Conservation (phyloP, 2,113 vertebrate genomes). For the Pelvicachromis taeniatus region DNA sequence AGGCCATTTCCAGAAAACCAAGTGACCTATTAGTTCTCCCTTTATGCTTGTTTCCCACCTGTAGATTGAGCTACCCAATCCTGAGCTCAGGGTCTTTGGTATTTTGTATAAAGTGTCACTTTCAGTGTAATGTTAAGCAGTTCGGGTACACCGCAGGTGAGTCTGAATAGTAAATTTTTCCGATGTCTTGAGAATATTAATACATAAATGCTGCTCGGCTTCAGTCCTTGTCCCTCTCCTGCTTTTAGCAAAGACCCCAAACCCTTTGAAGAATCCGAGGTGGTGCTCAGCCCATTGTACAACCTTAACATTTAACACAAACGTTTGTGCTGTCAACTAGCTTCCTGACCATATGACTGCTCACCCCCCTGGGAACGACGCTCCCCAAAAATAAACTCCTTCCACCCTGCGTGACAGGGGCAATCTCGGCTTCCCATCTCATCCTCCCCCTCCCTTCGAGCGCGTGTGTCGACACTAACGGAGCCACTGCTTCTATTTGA, state of each 20-base stretch:
- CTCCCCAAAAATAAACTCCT: slow-evolving; percentile 69
- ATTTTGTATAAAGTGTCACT: not conserved
- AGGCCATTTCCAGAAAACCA: not conserved
- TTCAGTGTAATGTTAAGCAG: not conserved
- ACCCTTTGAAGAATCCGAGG: slow-evolving; percentile 17
- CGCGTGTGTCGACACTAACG: slow-evolving; percentile 32
- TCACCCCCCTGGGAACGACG: slow-evolving; percentile 16
- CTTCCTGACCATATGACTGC: slow-evolving; percentile 50
- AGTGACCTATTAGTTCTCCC: not conserved
- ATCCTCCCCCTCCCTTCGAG: not conserved
- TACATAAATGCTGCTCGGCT: not conserved
- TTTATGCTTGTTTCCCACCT: not conserved
- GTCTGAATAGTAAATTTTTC: not conserved
- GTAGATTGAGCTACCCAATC: no score
- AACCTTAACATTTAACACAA: slow-evolving; percentile 36
- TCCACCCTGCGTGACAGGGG: slow-evolving; percentile 16
- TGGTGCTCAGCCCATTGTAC: slow-evolving; percentile 4
- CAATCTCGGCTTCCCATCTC: not conserved
- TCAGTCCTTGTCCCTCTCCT: not conserved
- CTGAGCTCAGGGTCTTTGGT: not conserved
- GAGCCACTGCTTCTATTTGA: slow-evolving; percentile 49
- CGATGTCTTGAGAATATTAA: not conserved
- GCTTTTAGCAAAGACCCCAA: not conserved
- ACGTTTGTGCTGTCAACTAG: slow-evolving; percentile 51
- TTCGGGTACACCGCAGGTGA: not conserved